phyloP scores from a whole-genome alignment of 2,888 invertebrate genomes.

The Oscheius onirici region DNA sequence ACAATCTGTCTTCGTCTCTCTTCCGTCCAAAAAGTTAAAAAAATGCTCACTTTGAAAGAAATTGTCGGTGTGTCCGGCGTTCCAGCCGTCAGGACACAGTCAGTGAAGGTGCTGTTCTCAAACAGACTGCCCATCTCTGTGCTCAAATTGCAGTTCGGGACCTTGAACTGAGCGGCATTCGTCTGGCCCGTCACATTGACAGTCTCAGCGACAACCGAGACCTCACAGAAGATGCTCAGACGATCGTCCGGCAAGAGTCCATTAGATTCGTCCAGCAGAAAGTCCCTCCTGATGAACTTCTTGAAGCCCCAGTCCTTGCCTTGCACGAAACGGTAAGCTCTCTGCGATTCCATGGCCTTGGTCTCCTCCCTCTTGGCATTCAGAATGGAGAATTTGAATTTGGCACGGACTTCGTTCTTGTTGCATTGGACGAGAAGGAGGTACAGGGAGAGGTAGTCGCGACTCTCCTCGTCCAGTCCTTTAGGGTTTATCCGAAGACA shows the following conservation, averaged over 20 bases:
- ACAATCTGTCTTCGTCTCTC: too few species aligned
- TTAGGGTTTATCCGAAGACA: conserved; percentile 99
- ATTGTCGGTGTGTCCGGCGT: conserved; percentile 19
- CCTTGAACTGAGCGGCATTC: conserved; percentile 68
- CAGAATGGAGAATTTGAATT: conserved; percentile 99
- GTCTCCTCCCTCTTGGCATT: conserved; percentile 99
- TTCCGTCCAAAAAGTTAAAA: too few species aligned
- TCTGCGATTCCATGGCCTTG: conserved; percentile 93
- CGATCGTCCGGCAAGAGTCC: conserved; percentile 98
- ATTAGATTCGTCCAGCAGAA: conserved; percentile 96
- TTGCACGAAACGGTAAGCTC: conserved; percentile 99
- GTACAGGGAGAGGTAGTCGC: conserved; percentile 99
- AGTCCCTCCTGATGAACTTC: conserved; percentile 98
- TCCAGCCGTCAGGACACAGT: conserved; percentile 89
- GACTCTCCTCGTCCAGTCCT: conserved; percentile 95
- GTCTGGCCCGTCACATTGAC: conserved; percentile 98
- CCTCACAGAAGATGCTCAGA: conserved; percentile 94
- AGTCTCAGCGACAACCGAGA: conserved; percentile 97
- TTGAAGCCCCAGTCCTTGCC: conserved; percentile 99
- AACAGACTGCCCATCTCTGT: conserved; percentile 94
- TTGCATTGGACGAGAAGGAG: conserved; percentile 98
- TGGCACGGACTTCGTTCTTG: conserved; percentile 96
- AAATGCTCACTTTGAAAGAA: conserved; percentile 36
- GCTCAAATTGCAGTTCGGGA: conserved; percentile 82
- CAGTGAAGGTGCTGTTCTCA: conserved; percentile 96